Conservation (phyloP, 35 echinoderm and acorn worm species). For the Amphiura filiformis region DNA sequence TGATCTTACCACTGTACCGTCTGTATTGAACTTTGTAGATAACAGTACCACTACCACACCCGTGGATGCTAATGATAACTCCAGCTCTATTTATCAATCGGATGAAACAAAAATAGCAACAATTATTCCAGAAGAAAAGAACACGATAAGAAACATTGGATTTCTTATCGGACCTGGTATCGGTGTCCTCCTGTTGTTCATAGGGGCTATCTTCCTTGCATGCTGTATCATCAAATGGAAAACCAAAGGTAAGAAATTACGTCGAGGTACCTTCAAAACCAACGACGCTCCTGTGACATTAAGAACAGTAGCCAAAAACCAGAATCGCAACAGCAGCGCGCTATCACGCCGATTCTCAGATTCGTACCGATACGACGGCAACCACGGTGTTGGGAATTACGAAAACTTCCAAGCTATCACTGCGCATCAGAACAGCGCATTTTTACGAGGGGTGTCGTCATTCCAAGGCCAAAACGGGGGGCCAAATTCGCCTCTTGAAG, state of each 20-base stretch:
- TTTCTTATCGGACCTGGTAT: conserved; percentile 56
- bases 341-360: conserved; percentile 50
- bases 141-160: conserved; percentile 44
- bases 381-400: conserved; percentile 10
- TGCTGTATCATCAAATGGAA: conserved; percentile 46
- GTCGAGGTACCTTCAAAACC: neutral
- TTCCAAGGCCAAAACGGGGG: conserved; percentile 29
- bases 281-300: conserved; percentile 26
- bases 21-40: neutral
- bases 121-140: neutral
- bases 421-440: conserved; percentile 39
- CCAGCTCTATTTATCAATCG: neutral
- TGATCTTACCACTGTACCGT: conserved; percentile 12
- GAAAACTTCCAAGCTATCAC: conserved; percentile 59
- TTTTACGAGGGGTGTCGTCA: conserved; percentile 32
- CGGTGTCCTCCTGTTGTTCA: conserved; percentile 55
- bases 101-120: neutral
- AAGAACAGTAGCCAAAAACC: conserved; percentile 18
- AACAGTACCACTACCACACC: neutral
- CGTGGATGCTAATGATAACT: neutral
- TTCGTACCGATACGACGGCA: conserved; percentile 36
- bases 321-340: conserved; percentile 40
- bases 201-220: conserved; percentile 44
- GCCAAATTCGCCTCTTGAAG: conserved; percentile 41
- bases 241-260: conserved; percentile 16